Conservation (phyloP, 2,797 vertebrate genomes). For the Pseudomugil tenellus region DNA sequence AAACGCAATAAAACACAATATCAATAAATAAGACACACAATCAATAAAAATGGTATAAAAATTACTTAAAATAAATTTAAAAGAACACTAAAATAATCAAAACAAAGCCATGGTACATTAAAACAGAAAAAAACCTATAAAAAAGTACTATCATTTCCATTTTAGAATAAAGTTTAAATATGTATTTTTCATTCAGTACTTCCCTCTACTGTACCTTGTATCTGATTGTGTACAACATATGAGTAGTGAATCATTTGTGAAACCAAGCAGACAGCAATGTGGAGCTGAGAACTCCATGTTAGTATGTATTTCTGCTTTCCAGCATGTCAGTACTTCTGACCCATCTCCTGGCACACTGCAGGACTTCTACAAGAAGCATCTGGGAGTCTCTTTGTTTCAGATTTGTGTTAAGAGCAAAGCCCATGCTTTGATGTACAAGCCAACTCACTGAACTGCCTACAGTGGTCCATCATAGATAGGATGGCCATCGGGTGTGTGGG, state of each 20-base stretch:
- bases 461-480: slow-evolving; percentile 19
- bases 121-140: too few relatives aligned
- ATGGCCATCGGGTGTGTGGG: background rate
- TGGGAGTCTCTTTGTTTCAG: slow-evolving; percentile 40
- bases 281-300: background rate
- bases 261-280: background rate
- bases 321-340: slow-evolving; percentile 21
- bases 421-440: slow-evolving; percentile 55
- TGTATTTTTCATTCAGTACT: too few relatives aligned
- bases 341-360: slow-evolving; percentile 24
- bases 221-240: background rate
- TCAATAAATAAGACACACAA: too few relatives aligned
- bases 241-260: background rate
- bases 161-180: too few relatives aligned
- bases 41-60: too few relatives aligned
- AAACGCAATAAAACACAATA: too few relatives aligned
- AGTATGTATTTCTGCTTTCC: slow-evolving; percentile 11
- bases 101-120: too few relatives aligned
- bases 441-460: slow-evolving; percentile 44
- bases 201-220: too few relatives aligned
- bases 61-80: too few relatives aligned
- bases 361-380: slow-evolving; percentile 45
- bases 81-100: too few relatives aligned
- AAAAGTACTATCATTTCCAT: too few relatives aligned
- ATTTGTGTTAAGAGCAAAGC: slow-evolving; percentile 37